Conservation (phyloP, 1,140 invertebrate genomes). For the Danaus plexippus region DNA sequence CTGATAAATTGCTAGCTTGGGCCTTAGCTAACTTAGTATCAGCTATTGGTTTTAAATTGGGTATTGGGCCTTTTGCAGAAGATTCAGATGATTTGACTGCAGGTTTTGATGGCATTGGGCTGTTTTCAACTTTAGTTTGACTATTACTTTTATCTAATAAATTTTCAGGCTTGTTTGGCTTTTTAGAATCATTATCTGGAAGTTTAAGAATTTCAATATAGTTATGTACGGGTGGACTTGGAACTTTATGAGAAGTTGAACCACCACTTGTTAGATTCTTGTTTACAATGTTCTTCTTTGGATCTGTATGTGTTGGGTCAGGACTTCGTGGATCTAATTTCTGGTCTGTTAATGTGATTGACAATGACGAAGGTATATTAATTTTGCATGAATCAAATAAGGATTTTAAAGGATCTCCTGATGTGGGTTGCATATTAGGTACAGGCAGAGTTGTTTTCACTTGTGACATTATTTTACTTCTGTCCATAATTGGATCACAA, state of each 20-base stretch:
- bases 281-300: slow-evolving; percentile 53
- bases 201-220: slow-evolving; percentile 75
- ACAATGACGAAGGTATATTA: slow-evolving; percentile 74
- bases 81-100: slow-evolving; percentile 44
- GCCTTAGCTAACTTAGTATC: slow-evolving; percentile 61
- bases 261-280: slow-evolving; percentile 48
- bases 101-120: slow-evolving; percentile 28
- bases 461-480: slow-evolving; percentile 63
- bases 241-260: slow-evolving; percentile 50
- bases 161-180: slow-evolving; percentile 35
- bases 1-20: slow-evolving; percentile 45
- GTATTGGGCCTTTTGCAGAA: slow-evolving; percentile 64
- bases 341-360: slow-evolving; percentile 73
- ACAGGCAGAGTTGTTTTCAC: slow-evolving; percentile 50
- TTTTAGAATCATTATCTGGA: slow-evolving; percentile 63
- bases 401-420: slow-evolving; percentile 70
- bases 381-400: slow-evolving; percentile 75
- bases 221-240: slow-evolving; percentile 72
- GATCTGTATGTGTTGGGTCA: slow-evolving; percentile 38
- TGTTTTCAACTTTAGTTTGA: slow-evolving; percentile 36
- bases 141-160: slow-evolving; percentile 36
- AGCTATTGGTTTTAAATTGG: slow-evolving; percentile 69
- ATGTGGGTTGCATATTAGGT: slow-evolving; percentile 29
- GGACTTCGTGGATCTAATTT: slow-evolving; percentile 53
- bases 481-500: slow-evolving; percentile 61